These are phyloP conservation scores for Phthorimaea operculella DNA, from an alignment of 1,140 invertebrate species.

Conservation along the genomic window DNA sequence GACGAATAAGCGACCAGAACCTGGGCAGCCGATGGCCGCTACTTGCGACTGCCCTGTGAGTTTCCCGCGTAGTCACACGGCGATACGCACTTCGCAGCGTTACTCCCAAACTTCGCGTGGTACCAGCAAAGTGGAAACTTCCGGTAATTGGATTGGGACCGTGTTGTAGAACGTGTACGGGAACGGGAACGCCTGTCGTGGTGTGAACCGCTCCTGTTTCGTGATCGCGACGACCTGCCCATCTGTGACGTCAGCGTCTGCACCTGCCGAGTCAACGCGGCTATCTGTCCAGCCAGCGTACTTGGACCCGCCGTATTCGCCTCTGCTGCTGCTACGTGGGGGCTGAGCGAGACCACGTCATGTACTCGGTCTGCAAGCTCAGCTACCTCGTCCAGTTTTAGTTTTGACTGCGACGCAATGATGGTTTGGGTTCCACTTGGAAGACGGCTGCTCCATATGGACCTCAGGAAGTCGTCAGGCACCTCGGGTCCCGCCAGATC, in stretches of 20 bases:
- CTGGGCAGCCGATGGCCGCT: conserved; percentile 7
- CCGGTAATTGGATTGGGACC: conserved; percentile 2
- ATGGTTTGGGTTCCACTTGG: conserved; percentile 5
- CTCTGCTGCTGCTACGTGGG: neutral
- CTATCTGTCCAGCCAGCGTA: neutral
- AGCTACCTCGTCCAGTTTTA: neutral
- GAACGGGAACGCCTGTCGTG: neutral
- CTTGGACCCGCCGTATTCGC: neutral
- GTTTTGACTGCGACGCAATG: neutral
- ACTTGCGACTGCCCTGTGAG: conserved; percentile 4
- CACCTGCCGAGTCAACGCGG: conserved; percentile 1
- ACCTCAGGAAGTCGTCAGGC: conserved; percentile 4
- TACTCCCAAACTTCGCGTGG: conserved; percentile 4
- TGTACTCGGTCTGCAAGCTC: conserved; percentile 7
- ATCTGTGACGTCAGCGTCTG: neutral
- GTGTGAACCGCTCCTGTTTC: neutral
- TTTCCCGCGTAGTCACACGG: conserved; percentile 7
- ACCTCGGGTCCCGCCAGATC: conserved; percentile 6
- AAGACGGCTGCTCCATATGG: conserved; percentile 9
- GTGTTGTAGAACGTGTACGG: neutral
- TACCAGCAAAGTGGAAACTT: conserved; percentile 9
- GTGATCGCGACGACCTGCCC: neutral
- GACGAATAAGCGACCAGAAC: conserved; percentile 7
- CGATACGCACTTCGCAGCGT: neutral
- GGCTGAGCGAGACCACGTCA: neutral